Conservation (phyloP, 2,888 invertebrate species). For the Ashinkailepas kermadecensis region DNA sequence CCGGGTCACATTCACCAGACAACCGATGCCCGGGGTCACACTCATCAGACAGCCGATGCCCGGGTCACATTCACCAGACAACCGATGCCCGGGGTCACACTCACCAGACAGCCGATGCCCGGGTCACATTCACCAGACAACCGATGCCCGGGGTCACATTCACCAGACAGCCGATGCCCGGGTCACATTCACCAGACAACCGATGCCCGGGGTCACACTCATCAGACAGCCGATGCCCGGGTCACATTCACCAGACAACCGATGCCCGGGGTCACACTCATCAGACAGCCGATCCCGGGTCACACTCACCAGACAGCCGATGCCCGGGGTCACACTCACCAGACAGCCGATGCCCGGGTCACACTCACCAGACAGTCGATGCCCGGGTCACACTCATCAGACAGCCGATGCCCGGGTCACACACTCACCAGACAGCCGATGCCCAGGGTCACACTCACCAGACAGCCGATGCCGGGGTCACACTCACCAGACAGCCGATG, state of each 20-base stretch:
- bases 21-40: too few species aligned
- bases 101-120: conserved; percentile 76
- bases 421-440: too few species aligned
- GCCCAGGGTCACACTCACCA: too few species aligned
- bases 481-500: too few species aligned
- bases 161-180: conserved; percentile 69
- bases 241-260: too few species aligned
- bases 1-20: too few species aligned
- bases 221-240: too few species aligned
- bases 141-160: conserved; percentile 34
- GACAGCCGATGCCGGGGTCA: too few species aligned
- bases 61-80: too few species aligned
- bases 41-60: too few species aligned
- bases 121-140: conserved; percentile 74
- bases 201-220: conserved; percentile 80
- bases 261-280: conserved; percentile 43
- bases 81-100: not conserved
- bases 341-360: conserved; percentile 56
- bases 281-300: conserved; percentile 78
- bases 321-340: conserved; percentile 48
- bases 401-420: too few species aligned
- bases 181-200: conserved; percentile 40
- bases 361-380: conserved; percentile 50
- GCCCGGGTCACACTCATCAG: conserved; percentile 70
- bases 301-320: conserved; percentile 61